Base-by-base conservation (phyloP, 2,797 vertebrate species). In the Spinus olivaceus region DNA sequence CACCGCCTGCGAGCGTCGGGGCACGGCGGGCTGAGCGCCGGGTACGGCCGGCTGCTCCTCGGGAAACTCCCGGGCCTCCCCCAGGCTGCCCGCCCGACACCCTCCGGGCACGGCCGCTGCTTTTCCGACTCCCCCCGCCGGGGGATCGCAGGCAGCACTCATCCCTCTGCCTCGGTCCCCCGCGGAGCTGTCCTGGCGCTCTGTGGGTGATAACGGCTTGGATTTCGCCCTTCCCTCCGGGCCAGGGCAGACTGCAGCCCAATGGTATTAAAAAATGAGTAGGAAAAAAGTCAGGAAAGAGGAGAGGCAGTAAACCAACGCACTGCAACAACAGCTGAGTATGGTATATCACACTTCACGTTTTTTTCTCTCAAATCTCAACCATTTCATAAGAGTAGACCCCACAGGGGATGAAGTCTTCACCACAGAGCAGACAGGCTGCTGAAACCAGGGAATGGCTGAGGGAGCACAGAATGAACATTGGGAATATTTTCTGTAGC, bases 1-100 rank as follows among this genome's bases (percentile, higher is more conserved):
- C 97, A 50, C 93, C 96, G 87, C 87, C 90, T 78, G 87, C 87
- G 80, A 72, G 87, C 73, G 51, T 39, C 46, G 46, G 65, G 50
- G 16, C 76, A 66, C n/a, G 32, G 56, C 27, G 22, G 79, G 65
- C 41, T 56, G 33, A 32, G 10, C 57, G 28, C 60, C n/a, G 8
- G 42, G 10, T 2, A 53, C n/a, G 37, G 47, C 25, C 32, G 78
- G 54, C 57, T 54, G 49, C 49, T 16, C 57, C 39, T 18, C 59
- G 9, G 24, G 37, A 14, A 17, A 8, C 19, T 18, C 11, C 28
- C 18, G 28, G 28, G 23, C 30, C 30, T 74, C 33, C 60, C 11
- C 21, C n/a, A 2, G 42, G 54, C 28, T 76, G 30, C 22, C 9
- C n/a, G 28, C 14, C 24, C 9, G 30, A 16, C 41, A 30, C 57